Conservation (phyloP, 2,113 vertebrate species). For the Xiphophorus maculatus region DNA sequence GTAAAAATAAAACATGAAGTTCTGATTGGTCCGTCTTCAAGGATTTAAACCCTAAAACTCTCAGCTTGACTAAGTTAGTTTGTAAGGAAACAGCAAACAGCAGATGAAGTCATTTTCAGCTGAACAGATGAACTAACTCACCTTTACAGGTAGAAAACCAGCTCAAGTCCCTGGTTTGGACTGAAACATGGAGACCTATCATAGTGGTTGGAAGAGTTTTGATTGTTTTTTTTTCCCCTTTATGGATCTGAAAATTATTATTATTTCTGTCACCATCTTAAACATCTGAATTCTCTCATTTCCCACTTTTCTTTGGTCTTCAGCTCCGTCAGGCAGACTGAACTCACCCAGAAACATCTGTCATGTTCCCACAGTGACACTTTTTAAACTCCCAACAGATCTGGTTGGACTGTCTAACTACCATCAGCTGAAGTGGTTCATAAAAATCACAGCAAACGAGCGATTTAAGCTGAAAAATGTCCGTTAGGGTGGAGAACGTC, state of each 20-base stretch:
- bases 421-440: background rate
- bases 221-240: background rate
- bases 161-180: no score
- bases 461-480: no score
- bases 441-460: no score
- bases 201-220: background rate
- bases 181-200: no score
- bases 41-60: no score
- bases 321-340: background rate
- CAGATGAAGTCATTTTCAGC: no score
- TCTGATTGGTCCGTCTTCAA: background rate
- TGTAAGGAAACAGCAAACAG: no score
- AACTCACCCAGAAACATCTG: background rate
- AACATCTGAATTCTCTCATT: background rate
- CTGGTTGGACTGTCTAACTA: background rate
- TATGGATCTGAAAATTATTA: background rate
- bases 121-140: no score
- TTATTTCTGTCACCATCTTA: no score
- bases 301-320: background rate
- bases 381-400: background rate
- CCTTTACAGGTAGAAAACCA: background rate
- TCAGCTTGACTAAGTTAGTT: background rate
- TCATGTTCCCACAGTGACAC: no score
- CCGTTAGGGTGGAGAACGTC: no score
- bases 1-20: background rate